Percentiles rank a stretch among this genome's conserved stretches.
These are phyloP conservation scores for Chloroclysta siterata DNA, from an alignment of 2,888 invertebrate genomes.

Conservation along the genomic window DNA sequence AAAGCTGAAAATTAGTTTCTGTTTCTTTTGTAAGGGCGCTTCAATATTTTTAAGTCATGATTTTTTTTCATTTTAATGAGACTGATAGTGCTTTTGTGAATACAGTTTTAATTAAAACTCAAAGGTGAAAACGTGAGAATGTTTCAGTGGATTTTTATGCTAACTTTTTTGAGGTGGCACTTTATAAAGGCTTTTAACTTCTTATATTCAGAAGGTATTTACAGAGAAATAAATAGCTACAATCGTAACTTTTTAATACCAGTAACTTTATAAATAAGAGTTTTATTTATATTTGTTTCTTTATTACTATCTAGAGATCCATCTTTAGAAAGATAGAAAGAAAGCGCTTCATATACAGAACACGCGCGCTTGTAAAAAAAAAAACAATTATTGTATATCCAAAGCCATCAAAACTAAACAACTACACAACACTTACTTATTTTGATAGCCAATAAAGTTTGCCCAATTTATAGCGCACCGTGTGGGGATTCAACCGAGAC, in stretches of 20 bases:
- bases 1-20: slow-evolving; percentile 68
- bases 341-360: not conserved
- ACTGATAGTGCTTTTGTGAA: slow-evolving; percentile 46
- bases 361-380: slow-evolving; percentile 13
- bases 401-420: slow-evolving; percentile 30
- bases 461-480: slow-evolving; percentile 77
- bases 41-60: slow-evolving; percentile 51
- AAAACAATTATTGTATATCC: slow-evolving; percentile 7
- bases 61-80: slow-evolving; percentile 59
- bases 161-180: slow-evolving; percentile 11
- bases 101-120: slow-evolving; percentile 45
- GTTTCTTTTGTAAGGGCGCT: slow-evolving; percentile 54
- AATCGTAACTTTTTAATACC: no score
- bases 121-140: slow-evolving; percentile 20
- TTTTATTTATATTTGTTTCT: no score
- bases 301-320: no score
- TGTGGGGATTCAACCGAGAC: slow-evolving; percentile 74
- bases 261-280: no score
- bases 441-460: slow-evolving; percentile 82
- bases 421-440: slow-evolving; percentile 71
- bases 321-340: no score
- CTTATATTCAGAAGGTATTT: no score
- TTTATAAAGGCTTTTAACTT: not conserved
- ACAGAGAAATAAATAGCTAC: no score
- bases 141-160: slow-evolving; percentile 6